A percentile compares a stretch with the other conserved stretches of the same genome.
These are phyloP conservation scores for Leuciscus waleckii DNA, from an alignment of 2,797 vertebrate species.

Conservation along the genomic window DNA sequence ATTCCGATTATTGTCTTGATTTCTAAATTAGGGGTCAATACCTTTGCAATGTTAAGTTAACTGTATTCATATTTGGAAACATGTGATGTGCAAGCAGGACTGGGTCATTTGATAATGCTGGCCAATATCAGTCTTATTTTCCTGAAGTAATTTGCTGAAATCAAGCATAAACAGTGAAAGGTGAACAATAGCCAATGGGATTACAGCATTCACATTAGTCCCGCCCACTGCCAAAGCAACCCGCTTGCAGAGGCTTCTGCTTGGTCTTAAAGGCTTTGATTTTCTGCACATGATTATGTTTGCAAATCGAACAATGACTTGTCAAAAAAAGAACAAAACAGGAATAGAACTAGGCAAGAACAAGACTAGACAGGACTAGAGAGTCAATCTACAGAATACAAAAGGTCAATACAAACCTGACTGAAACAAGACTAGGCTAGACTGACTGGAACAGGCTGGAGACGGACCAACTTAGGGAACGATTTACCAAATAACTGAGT, in stretches of 20 bases:
- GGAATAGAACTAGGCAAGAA: neutral
- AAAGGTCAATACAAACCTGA: neutral
- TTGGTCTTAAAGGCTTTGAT: neutral
- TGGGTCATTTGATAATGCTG: neutral
- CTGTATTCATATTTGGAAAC: neutral
- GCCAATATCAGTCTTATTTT: neutral
- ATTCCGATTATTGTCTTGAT: neutral
- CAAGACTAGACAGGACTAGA: neutral
- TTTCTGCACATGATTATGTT: neutral
- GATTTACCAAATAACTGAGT: neutral
- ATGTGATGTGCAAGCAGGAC: neutral
- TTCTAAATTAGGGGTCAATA: neutral
- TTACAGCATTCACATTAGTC: neutral
- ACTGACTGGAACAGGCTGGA: neutral
- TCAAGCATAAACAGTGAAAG: neutral
- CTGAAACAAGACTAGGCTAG: neutral
- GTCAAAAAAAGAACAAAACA: neutral
- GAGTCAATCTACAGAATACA: neutral
- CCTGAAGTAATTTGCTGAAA: neutral
- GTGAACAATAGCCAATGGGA: neutral
- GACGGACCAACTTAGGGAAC: neutral
- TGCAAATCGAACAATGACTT: neutral
- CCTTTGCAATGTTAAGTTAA: neutral
- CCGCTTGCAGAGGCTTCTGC: neutral
- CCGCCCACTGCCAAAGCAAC: neutral